These are phyloP conservation scores for Prietella phreatophila DNA, from an alignment of 2,113 vertebrate genomes.

Conservation along the genomic window DNA sequence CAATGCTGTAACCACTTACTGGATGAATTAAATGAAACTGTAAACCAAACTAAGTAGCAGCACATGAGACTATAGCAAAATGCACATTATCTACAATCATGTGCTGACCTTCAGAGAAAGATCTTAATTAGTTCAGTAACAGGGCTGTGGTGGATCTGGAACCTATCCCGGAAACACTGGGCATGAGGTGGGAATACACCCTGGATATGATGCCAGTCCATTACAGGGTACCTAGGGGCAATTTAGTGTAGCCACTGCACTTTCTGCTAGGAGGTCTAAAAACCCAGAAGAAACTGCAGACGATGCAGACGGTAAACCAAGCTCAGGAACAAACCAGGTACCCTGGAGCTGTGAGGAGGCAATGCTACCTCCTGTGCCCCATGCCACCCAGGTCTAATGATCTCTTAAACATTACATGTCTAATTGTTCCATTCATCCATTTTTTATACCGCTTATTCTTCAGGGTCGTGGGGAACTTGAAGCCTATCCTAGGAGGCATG, in stretches of 20 bases:
- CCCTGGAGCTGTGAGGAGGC: background rate
- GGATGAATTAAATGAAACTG: background rate
- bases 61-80: background rate
- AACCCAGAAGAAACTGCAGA: background rate
- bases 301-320: background rate
- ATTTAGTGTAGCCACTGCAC: background rate
- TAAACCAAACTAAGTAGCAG: background rate
- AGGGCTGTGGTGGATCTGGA: background rate
- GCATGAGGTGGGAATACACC: background rate
- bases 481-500: too few relatives aligned
- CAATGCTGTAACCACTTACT: conserved; percentile 5
- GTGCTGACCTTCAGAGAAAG: background rate
- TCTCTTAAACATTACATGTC: background rate
- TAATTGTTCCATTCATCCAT: too few relatives aligned
- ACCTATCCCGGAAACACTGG: background rate
- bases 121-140: background rate
- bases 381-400: background rate
- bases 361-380: background rate
- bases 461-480: too few relatives aligned
- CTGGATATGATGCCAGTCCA: background rate
- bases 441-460: too few relatives aligned
- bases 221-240: background rate
- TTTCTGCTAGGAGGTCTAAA: background rate
- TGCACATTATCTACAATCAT: background rate
- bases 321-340: background rate